Conservation (phyloP, 2,888 invertebrate species). For the Deroplatys truncata region DNA sequence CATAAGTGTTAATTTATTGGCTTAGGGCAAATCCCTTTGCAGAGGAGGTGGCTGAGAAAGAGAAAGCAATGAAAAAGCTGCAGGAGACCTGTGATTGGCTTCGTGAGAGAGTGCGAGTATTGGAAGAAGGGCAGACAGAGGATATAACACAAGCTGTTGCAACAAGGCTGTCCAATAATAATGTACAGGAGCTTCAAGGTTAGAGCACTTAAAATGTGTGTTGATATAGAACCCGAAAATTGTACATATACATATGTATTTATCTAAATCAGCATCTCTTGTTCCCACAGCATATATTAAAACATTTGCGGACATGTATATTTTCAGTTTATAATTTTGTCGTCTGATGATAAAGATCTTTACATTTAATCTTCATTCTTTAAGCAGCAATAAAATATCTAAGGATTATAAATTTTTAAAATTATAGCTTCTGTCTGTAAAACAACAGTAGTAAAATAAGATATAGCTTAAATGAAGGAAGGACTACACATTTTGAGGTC, state of each 20-base stretch:
- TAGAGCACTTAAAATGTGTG: neutral
- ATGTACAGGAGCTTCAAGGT: slow-evolving; percentile 37
- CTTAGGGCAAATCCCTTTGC: slow-evolving; percentile 69
- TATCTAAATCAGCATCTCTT: too few species aligned
- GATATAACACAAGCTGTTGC: slow-evolving; percentile 40
- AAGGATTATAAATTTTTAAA: too few species aligned
- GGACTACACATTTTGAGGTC: too few species aligned
- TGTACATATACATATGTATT: neutral
- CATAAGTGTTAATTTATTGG: neutral
- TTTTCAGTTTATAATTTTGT: too few species aligned
- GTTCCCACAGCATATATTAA: too few species aligned
- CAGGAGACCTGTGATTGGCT: slow-evolving; percentile 59
- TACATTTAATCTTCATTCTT: too few species aligned
- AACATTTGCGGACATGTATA: too few species aligned
- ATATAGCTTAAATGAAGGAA: too few species aligned
- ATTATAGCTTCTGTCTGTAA: too few species aligned
- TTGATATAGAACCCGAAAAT: neutral
- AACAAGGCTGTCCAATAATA: slow-evolving; percentile 34
- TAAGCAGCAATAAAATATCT: too few species aligned
- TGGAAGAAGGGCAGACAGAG: slow-evolving; percentile 39
- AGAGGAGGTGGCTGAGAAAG: slow-evolving; percentile 61
- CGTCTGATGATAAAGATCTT: too few species aligned
- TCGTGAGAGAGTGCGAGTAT: slow-evolving; percentile 38
- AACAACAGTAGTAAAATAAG: too few species aligned
- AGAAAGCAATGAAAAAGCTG: slow-evolving; percentile 63